A percentile compares a stretch with the other conserved stretches of the same genome.
Evolutionary conservation across 1,140 invertebrate species (phyloP).

Genomic region (Drosophila neocordata): DNA sequence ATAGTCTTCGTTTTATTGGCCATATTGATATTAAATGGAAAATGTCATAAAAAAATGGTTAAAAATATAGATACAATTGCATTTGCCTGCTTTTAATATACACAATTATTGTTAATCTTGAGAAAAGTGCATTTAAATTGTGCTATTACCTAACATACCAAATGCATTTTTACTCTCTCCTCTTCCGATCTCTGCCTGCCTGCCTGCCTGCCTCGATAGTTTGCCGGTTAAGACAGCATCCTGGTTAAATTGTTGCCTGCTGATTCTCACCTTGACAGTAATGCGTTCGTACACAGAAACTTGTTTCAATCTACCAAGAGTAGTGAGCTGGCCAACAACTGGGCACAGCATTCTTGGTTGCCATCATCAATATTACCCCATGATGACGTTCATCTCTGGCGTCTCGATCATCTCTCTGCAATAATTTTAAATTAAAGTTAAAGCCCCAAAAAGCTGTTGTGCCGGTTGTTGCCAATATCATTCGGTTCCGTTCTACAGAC

Average conservation of each 20-base stretch:
- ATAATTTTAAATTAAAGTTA: constrained; percentile 4
- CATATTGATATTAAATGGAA: no score
- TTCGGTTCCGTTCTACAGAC: constrained; percentile 75
- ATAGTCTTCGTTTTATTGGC: no score
- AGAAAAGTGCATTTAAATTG: no score
- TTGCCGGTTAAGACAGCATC: background rate
- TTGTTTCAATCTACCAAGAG: background rate
- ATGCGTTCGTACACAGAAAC: constrained; percentile 10
- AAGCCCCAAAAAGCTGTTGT: constrained; percentile 44
- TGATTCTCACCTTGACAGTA: constrained; percentile 12
- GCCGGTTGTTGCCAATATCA: constrained; percentile 47
- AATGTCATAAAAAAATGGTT: no score
- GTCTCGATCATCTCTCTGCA: constrained; percentile 40
- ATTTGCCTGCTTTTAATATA: no score
- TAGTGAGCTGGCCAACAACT: background rate
- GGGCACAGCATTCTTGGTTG: constrained; percentile 51
- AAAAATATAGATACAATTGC: no score
- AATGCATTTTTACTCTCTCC: no score
- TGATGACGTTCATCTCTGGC: constrained; percentile 35
- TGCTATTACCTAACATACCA: no score
- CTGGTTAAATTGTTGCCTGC: background rate
- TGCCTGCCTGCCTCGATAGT: no score
- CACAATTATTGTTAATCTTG: no score
- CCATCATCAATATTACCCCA: constrained; percentile 67
- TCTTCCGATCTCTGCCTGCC: no score